These are phyloP conservation scores for Alethe diademata DNA, from an alignment of 2,113 vertebrate species.

Conservation along the genomic window DNA sequence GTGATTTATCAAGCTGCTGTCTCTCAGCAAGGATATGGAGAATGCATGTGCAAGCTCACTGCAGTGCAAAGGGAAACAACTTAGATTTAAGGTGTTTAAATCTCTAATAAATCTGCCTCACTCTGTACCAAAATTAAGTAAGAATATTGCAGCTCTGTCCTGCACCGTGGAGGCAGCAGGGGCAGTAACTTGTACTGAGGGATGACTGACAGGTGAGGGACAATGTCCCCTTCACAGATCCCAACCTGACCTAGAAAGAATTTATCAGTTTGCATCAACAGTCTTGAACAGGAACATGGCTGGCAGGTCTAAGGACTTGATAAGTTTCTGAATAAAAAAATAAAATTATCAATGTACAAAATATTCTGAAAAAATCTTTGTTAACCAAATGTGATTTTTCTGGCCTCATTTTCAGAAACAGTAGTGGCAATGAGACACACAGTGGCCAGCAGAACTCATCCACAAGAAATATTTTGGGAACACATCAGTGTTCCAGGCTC, in stretches of 20 bases:
- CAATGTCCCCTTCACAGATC: background rate
- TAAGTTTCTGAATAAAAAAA: background rate
- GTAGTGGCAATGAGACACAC: background rate
- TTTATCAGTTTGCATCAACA: background rate
- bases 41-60: background rate
- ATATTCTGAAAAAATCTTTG: background rate
- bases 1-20: background rate
- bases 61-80: background rate
- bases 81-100: background rate
- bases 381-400: background rate
- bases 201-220: background rate
- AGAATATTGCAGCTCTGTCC: background rate
- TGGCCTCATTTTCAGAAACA: background rate
- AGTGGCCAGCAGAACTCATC: background rate
- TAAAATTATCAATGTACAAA: background rate
- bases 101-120: background rate
- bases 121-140: background rate
- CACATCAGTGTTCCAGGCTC: background rate
- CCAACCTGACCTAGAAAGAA: background rate
- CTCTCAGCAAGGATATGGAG: background rate
- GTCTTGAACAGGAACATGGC: background rate
- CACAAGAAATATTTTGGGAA: background rate
- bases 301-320: background rate
- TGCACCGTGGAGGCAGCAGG: background rate
- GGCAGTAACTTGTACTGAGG: background rate